phyloP scores from a whole-genome alignment of 2,797 vertebrate species.

The Danio aesculapii region DNA sequence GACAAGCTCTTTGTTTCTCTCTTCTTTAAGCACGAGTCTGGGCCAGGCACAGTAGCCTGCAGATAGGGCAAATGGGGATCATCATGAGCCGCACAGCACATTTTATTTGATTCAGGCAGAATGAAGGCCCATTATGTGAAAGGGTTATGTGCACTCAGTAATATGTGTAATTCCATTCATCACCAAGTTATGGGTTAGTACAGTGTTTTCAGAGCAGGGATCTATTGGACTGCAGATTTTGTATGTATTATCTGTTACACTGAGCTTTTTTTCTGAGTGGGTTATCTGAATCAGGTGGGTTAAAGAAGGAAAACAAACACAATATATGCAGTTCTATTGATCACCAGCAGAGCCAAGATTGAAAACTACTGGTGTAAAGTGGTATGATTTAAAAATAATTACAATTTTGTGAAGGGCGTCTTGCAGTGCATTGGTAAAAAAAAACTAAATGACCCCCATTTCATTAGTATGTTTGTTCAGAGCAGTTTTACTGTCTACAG shows the following conservation, averaged over 20 bases:
- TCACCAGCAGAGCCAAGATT: background rate
- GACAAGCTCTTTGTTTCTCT: constrained; percentile 60
- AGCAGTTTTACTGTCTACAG: no score
- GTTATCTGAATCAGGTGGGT: background rate
- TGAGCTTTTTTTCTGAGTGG: background rate
- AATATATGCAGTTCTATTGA: background rate
- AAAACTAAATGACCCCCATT: no score
- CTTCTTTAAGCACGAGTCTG: constrained; percentile 48
- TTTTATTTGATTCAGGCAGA: constrained; percentile 35
- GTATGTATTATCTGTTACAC: background rate
- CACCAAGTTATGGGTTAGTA: background rate
- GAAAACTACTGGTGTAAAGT: background rate
- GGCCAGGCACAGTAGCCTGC: constrained; percentile 32
- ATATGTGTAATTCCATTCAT: constrained; percentile 11
- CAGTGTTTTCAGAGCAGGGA: background rate
- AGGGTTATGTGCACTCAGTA: constrained; percentile 24
- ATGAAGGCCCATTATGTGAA: constrained; percentile 7
- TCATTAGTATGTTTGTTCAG: no score
- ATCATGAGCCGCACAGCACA: constrained; percentile 25
- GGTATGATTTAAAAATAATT: background rate
- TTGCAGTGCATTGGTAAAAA: no score
- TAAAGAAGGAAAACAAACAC: background rate
- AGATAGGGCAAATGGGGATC: constrained; percentile 34
- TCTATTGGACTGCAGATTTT: background rate
- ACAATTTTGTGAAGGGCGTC: no score